Evolutionary conservation across 1,140 invertebrate species (phyloP).

Genomic region (Camponotus floridanus): DNA sequence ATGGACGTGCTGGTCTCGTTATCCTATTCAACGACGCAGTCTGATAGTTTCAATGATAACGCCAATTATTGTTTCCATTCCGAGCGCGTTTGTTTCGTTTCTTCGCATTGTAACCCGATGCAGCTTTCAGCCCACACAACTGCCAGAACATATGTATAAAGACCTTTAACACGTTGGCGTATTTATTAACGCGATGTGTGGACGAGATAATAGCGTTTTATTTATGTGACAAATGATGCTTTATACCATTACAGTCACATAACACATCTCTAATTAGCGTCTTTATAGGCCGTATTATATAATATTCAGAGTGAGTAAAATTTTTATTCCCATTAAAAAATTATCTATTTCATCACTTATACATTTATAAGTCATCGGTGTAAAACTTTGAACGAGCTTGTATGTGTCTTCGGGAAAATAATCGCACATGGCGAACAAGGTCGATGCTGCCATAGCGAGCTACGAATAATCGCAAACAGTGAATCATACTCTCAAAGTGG

Average conservation of each 20-base stretch:
- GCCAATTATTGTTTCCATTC: slow-evolving; percentile 34
- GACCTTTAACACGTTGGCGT: slow-evolving; percentile 24
- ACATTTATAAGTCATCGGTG: not conserved
- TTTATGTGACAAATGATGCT: not conserved
- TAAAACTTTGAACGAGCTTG: not conserved
- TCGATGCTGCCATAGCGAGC: slow-evolving; percentile 9
- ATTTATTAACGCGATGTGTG: slow-evolving; percentile 21
- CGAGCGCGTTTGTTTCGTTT: not conserved
- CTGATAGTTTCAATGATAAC: slow-evolving; percentile 11
- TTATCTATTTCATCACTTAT: not conserved
- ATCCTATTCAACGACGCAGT: slow-evolving; percentile 10
- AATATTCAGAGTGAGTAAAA: not conserved
- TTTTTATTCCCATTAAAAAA: not conserved
- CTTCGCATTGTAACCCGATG: slow-evolving; percentile 3
- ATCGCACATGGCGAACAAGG: slow-evolving; percentile 45
- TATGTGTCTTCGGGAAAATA: slow-evolving; percentile 10
- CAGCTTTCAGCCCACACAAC: not conserved
- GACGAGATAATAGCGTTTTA: not conserved
- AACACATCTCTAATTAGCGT: not conserved
- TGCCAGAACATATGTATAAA: slow-evolving; percentile 27
- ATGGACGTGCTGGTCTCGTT: slow-evolving; percentile 27
- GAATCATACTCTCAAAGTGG: slow-evolving; percentile 59
- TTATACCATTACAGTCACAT: not conserved
- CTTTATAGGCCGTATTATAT: not conserved
- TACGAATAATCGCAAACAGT: slow-evolving; percentile 57